Conservation (phyloP, 2,797 vertebrate genomes). For the Macropus fuliginosus region DNA sequence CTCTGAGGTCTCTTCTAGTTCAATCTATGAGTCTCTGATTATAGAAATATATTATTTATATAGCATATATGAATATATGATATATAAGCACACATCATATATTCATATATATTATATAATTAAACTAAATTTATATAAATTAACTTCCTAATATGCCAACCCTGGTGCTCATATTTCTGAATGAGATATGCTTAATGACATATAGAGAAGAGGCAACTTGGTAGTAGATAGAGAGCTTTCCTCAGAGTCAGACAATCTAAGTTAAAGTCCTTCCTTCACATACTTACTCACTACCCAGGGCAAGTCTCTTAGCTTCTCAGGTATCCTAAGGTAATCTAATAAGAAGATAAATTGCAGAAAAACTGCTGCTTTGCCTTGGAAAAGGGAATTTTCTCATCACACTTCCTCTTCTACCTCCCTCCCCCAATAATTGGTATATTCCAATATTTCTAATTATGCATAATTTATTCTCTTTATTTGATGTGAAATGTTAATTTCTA, state of each 20-base stretch:
- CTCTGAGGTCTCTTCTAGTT: not conserved
- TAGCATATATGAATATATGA: not conserved
- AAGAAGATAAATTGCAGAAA: not conserved
- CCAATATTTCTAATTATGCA: not conserved
- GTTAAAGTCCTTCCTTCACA: not conserved
- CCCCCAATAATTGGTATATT: not conserved
- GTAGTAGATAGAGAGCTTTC: not conserved
- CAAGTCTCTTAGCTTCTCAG: not conserved
- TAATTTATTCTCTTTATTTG: not conserved
- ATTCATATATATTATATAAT: not conserved
- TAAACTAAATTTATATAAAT: too few relatives aligned
- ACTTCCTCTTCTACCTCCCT: not conserved
- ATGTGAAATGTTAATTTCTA: constrained; percentile 34
- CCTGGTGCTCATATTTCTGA: not conserved
- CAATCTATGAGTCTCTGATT: not conserved
- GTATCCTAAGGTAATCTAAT: not conserved
- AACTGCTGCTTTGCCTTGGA: not conserved
- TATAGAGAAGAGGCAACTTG: not conserved
- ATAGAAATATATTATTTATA: not conserved
- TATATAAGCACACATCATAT: too few relatives aligned
- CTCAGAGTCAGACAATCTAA: not conserved
- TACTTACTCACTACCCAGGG: not conserved
- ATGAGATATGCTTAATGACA: not conserved
- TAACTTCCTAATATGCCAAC: not conserved
- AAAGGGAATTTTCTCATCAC: not conserved